Conservation (phyloP, 2,888 invertebrate species). For the Cheiracanthium punctorium region DNA sequence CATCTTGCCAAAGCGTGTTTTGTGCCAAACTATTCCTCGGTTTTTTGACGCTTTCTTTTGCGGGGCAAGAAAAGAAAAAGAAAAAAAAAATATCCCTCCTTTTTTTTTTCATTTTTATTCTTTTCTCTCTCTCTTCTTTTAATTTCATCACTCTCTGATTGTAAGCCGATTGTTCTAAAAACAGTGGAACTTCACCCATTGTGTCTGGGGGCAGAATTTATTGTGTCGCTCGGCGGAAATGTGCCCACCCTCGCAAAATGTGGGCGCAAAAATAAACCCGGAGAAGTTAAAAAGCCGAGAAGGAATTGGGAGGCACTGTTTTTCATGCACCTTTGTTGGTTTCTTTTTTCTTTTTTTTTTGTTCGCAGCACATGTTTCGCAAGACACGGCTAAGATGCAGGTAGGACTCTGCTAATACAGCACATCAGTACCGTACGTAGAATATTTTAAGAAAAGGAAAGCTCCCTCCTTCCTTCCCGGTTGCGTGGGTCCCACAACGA, state of each 20-base stretch:
- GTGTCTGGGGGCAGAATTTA: slow-evolving; percentile 59
- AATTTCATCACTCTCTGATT: slow-evolving; percentile 30
- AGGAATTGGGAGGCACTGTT: background rate
- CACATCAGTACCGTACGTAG: too few relatives aligned
- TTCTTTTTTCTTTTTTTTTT: background rate
- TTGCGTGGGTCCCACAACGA: too few relatives aligned
- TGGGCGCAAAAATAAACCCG: slow-evolving; percentile 52
- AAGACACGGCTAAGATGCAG: background rate
- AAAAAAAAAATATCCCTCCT: background rate
- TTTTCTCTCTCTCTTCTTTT: slow-evolving; percentile 28
- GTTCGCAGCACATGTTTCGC: background rate
- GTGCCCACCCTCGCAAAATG: slow-evolving; percentile 66
- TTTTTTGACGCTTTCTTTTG: slow-evolving; percentile 23
- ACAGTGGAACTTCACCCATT: slow-evolving; percentile 57
- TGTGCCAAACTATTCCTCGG: slow-evolving; percentile 36
- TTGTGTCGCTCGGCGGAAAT: slow-evolving; percentile 59
- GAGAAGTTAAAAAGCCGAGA: background rate
- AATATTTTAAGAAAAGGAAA: too few relatives aligned
- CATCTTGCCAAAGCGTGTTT: slow-evolving; percentile 34
- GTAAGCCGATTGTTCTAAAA: slow-evolving; percentile 58
- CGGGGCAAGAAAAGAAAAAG: background rate
- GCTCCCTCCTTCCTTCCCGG: too few relatives aligned
- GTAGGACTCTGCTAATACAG: background rate
- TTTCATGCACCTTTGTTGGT: background rate
- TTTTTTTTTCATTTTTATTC: slow-evolving; percentile 16